Conservation (phyloP, 2,797 vertebrate genomes). For the Acrossocheilus fasciatus region DNA sequence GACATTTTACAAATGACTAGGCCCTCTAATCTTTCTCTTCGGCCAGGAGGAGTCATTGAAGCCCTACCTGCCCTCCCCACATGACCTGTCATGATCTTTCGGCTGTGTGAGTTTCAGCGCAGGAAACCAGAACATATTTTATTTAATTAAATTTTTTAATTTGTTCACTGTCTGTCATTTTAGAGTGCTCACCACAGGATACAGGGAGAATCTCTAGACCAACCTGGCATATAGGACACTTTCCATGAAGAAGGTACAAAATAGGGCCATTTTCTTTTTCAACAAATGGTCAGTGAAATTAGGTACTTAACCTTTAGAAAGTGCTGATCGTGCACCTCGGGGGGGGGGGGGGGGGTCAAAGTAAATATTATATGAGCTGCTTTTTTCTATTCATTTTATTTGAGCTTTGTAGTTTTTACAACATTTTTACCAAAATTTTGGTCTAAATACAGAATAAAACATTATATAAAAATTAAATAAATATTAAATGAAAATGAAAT, state of each 20-base stretch:
- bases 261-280: background rate
- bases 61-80: slow-evolving; percentile 37
- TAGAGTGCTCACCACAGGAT: slow-evolving; percentile 57
- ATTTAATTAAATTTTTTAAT: slow-evolving; percentile 27
- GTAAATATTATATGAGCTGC: slow-evolving; percentile 18
- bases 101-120: slow-evolving; percentile 55
- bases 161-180: slow-evolving; percentile 55
- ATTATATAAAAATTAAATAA: background rate
- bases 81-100: slow-evolving; percentile 58
- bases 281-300: slow-evolving; percentile 14
- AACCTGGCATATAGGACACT: slow-evolving; percentile 39
- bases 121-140: slow-evolving; percentile 50
- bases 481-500: too few species aligned
- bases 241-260: slow-evolving; percentile 8
- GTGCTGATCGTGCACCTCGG: background rate
- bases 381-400: background rate
- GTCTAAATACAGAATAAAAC: background rate
- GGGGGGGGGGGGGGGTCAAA: too few species aligned
- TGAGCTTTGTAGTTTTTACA: background rate
- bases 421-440: background rate
- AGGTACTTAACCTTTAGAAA: slow-evolving; percentile 35
- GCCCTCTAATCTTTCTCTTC: slow-evolving; percentile 38
- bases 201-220: slow-evolving; percentile 52
- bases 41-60: background rate
- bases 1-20: slow-evolving; percentile 42